Conservation (phyloP, 2,113 vertebrate species). For the Anas platyrhynchos region DNA sequence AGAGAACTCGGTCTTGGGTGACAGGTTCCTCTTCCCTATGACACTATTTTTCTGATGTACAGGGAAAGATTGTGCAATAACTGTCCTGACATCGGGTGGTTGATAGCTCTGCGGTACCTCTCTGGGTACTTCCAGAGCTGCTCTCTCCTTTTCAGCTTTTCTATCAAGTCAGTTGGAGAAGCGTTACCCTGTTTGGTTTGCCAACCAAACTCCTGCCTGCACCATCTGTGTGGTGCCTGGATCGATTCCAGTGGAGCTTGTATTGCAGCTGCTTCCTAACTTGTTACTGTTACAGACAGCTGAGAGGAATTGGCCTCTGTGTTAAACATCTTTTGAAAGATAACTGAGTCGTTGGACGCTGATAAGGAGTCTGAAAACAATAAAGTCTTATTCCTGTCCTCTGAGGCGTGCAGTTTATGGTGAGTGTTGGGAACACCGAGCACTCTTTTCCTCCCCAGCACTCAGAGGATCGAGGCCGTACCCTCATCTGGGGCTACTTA, state of each 20-base stretch:
- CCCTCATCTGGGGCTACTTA: background rate
- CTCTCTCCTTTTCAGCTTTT: background rate
- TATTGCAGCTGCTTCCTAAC: background rate
- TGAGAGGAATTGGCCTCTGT: background rate
- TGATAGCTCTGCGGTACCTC: background rate
- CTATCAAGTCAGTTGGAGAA: background rate
- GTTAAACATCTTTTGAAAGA: background rate
- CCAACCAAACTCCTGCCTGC: background rate
- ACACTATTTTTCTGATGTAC: background rate
- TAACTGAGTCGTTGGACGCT: background rate
- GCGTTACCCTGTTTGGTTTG: background rate
- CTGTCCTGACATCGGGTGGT: background rate
- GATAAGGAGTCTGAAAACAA: slow-evolving; percentile 56
- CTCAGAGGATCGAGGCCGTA: background rate
- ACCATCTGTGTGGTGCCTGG: background rate
- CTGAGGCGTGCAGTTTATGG: slow-evolving; percentile 7
- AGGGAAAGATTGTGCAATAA: rapidly evolving
- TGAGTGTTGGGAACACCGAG: background rate
- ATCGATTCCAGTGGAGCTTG: background rate
- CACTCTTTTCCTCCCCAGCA: background rate
- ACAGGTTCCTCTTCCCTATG: background rate
- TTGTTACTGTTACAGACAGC: background rate
- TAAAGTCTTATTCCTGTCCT: slow-evolving; percentile 51
- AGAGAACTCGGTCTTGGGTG: background rate
- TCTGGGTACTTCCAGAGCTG: background rate